Percentiles rank a stretch among this genome's conserved stretches.
phyloP scores from a whole-genome alignment of 37 sponge, comb jelly and placozoan species.

The Agelas oroides region DNA sequence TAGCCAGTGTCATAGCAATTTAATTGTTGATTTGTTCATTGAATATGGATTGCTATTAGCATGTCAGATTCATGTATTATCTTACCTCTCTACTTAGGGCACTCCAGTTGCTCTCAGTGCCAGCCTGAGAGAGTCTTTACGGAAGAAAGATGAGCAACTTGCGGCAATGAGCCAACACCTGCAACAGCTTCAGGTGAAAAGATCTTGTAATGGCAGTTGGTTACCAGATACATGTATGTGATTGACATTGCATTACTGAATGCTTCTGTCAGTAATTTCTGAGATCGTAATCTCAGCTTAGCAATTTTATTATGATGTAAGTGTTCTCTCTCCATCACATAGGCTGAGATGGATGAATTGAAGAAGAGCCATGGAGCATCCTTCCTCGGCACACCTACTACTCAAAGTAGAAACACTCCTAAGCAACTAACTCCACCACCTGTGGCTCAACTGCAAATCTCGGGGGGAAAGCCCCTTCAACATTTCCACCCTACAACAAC shows the following conservation, averaged over 20 bases:
- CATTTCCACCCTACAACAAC: no score
- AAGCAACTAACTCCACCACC: no score
- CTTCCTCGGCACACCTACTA: not conserved
- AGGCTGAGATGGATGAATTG: slow-evolving; percentile 35
- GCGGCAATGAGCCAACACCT: slow-evolving; percentile 3
- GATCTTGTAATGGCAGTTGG: not conserved
- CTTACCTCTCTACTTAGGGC: not conserved
- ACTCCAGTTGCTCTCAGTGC: not conserved
- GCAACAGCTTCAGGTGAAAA: slow-evolving; percentile 1
- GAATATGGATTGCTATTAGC: no score
- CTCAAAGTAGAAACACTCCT: no score
- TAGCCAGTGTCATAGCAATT: no score
- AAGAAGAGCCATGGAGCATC: slow-evolving; percentile 15
- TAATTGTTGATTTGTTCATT: no score
- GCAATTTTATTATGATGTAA: no score
- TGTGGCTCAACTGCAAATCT: no score
- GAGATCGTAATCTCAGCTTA: no score
- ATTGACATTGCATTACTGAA: no score
- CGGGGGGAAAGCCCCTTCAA: no score
- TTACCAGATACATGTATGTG: not conserved
- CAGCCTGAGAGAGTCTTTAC: slow-evolving; percentile 9
- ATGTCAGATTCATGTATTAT: not conserved
- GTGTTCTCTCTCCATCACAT: not conserved
- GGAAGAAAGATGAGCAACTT: slow-evolving; percentile 4
- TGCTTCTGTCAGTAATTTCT: no score